Evolutionary conservation across 1,140 invertebrate genomes (phyloP).

Genomic region (Drosophila ercepeae): DNA sequence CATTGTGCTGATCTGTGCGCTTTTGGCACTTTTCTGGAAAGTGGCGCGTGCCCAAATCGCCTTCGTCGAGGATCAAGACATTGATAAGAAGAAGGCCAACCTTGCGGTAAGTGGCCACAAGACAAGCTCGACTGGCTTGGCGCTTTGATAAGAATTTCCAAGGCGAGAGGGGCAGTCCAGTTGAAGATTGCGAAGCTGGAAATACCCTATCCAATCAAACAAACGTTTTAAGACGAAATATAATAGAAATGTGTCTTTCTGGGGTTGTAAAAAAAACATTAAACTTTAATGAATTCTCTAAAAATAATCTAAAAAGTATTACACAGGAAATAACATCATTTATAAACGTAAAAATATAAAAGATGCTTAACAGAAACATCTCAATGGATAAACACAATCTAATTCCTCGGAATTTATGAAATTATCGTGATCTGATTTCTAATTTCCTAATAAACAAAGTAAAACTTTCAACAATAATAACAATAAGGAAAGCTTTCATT

Average conservation of each 20-base stretch:
- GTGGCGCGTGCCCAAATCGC: constrained; percentile 51
- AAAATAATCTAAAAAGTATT: neutral
- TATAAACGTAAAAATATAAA: too few species aligned
- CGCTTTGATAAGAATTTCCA: constrained; percentile 51
- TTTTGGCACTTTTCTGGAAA: constrained; percentile 27
- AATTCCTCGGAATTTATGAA: too few species aligned
- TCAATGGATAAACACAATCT: neutral
- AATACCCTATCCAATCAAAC: constrained; percentile 10
- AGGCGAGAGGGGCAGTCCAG: neutral
- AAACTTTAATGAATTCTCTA: neutral
- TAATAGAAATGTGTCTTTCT: neutral
- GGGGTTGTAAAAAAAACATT: neutral
- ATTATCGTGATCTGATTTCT: too few species aligned
- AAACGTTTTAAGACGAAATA: neutral
- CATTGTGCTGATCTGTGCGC: constrained; percentile 33
- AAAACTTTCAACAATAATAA: too few species aligned
- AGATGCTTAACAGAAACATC: neutral
- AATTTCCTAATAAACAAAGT: too few species aligned
- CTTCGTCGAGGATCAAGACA: constrained; percentile 66
- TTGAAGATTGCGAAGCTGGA: neutral
- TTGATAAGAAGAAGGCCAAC: constrained; percentile 77
- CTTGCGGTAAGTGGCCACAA: constrained; percentile 50
- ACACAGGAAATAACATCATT: neutral
- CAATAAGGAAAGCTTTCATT: too few species aligned
- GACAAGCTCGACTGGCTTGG: neutral